Conservation (phyloP, 2,113 vertebrate species). For the Microcebus tavaratra region DNA sequence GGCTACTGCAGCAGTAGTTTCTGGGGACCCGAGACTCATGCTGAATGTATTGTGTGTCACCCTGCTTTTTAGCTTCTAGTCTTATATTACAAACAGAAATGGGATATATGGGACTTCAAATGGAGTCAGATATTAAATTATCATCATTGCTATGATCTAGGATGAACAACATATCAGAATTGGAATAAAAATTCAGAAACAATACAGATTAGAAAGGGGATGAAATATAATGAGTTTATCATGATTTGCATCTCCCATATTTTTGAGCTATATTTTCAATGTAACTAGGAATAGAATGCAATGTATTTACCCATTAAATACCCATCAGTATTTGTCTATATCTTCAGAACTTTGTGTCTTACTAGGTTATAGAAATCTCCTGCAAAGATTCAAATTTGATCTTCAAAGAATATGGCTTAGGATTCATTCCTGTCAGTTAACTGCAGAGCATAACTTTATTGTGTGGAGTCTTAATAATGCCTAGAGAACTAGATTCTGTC, state of each 20-base stretch:
- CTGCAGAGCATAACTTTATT: not conserved
- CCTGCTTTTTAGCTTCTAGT: not conserved
- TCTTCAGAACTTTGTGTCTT: not conserved
- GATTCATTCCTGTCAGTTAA: not conserved
- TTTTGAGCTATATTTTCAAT: not conserved
- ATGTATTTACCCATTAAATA: not conserved
- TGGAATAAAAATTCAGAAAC: slow-evolving; percentile 1
- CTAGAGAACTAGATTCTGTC: not conserved
- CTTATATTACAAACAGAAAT: not conserved
- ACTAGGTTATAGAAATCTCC: not conserved
- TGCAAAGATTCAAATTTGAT: not conserved
- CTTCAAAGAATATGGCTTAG: not conserved
- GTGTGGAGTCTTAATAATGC: not conserved
- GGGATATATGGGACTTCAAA: not conserved
- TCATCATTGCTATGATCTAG: not conserved
- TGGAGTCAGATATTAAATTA: not conserved
- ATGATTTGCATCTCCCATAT: not conserved
- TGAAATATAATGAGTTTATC: not conserved
- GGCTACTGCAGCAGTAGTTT: not conserved
- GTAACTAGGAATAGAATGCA: not conserved
- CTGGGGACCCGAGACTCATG: not conserved
- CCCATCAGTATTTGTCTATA: not conserved
- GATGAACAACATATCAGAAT: not conserved
- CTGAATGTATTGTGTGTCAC: not conserved
- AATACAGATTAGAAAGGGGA: not conserved